Percentiles rank a stretch among this genome's conserved stretches.
These are phyloP conservation scores for Vanessa tameamea DNA, from an alignment of 1,140 invertebrate genomes.

Conservation along the genomic window DNA sequence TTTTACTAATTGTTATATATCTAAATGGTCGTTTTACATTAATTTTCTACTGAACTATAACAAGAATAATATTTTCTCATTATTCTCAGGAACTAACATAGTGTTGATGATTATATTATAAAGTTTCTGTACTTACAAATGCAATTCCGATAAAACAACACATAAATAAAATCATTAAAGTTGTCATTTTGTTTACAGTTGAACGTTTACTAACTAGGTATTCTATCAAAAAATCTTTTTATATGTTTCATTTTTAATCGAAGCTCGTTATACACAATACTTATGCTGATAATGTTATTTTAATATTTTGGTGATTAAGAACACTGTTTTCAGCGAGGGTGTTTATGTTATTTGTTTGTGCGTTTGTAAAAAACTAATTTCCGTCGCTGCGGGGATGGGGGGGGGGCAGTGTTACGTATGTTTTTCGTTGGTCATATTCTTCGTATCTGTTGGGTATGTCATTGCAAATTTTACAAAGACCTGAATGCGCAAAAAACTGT, in stretches of 20 bases:
- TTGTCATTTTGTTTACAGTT: conserved; percentile 30
- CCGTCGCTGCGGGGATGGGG: no score
- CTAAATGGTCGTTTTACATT: no score
- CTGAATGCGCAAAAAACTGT: no score
- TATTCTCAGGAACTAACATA: no score
- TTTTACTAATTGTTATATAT: no score
- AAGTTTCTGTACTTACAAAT: conserved; percentile 35
- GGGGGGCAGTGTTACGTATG: no score
- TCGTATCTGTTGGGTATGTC: no score
- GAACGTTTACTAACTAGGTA: conserved; percentile 20
- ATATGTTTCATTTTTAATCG: conserved; percentile 29
- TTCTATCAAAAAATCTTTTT: conserved; percentile 28
- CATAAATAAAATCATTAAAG: conserved; percentile 30
- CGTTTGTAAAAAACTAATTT: not conserved
- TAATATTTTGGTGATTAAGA: conserved; percentile 20
- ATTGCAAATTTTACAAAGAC: no score
- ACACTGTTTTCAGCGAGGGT: not conserved
- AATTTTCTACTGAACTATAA: no score
- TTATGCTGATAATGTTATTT: conserved; percentile 16
- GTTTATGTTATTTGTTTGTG: not conserved
- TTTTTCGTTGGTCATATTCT: no score
- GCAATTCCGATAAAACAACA: conserved; percentile 34
- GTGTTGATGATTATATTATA: not conserved
- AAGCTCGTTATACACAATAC: conserved; percentile 10
- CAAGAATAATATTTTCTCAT: no score